These are phyloP conservation scores for Drosophila carrolli DNA, from an alignment of 1,140 invertebrate species.

Conservation along the genomic window DNA sequence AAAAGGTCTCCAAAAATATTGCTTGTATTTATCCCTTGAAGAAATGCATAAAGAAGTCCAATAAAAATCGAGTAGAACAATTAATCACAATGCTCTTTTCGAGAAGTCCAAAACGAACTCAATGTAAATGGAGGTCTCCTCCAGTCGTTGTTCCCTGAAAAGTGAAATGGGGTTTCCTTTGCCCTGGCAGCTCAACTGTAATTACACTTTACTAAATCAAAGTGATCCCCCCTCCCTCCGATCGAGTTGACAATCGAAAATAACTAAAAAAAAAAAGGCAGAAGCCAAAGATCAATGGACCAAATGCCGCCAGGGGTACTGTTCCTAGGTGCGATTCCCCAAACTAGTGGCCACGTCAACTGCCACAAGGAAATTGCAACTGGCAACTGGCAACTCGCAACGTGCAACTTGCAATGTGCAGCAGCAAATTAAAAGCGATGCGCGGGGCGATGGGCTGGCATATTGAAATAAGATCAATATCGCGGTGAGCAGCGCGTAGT, in stretches of 20 bases:
- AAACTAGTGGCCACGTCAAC: slow-evolving; percentile 54
- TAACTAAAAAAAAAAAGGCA: neutral
- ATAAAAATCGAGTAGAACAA: neutral
- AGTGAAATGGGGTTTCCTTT: slow-evolving; percentile 11
- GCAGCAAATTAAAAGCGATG: slow-evolving; percentile 71
- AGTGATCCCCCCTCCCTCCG: slow-evolving; percentile 10
- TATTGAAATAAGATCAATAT: slow-evolving; percentile 83
- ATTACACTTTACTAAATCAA: slow-evolving; percentile 53
- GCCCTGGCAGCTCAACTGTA: slow-evolving; percentile 16
- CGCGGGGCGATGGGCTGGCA: slow-evolving; percentile 51
- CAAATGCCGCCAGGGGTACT: slow-evolving; percentile 25
- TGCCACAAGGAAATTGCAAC: slow-evolving; percentile 51
- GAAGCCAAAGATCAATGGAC: slow-evolving; percentile 46
- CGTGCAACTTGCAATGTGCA: slow-evolving; percentile 8
- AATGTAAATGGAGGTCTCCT: neutral
- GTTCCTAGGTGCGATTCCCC: slow-evolving; percentile 41
- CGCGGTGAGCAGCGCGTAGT: slow-evolving; percentile 75
- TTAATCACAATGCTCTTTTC: neutral
- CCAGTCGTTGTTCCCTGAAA: neutral
- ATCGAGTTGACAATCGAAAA: slow-evolving; percentile 43
- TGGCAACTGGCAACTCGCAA: slow-evolving; percentile 28
- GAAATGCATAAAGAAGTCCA: neutral
- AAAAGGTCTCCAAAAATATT: too few relatives aligned
- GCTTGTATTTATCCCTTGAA: neutral
- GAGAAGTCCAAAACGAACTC: neutral